Evolutionary conservation across 2,797 vertebrate species (phyloP).

Genomic region (Pipistrellus pygmaeus): DNA sequence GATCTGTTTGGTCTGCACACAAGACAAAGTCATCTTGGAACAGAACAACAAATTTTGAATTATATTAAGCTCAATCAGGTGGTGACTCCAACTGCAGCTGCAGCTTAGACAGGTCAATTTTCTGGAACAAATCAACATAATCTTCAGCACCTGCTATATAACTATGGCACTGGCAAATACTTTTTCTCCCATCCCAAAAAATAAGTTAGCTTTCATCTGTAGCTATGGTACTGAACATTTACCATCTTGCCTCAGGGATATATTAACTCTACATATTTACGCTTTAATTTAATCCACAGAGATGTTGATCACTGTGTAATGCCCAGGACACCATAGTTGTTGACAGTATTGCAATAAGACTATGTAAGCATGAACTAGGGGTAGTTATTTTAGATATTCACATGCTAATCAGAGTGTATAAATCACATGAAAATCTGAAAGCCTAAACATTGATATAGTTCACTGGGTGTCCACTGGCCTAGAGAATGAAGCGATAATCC

Average conservation of each 20-base stretch:
- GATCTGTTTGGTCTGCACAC: not conserved
- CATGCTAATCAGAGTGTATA: not conserved
- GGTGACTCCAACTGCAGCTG: not conserved
- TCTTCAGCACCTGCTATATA: not conserved
- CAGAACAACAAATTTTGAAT: not conserved
- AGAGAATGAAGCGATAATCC: not conserved
- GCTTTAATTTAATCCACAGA: not conserved
- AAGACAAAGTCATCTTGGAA: slow-evolving; percentile 24
- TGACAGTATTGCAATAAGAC: not conserved
- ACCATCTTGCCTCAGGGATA: not conserved
- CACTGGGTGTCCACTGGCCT: not conserved
- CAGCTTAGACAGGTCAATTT: slow-evolving; percentile 33
- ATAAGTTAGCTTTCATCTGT: slow-evolving; percentile 12
- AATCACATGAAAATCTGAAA: not conserved
- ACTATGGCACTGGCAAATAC: not conserved
- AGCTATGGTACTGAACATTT: not conserved
- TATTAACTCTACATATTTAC: not conserved
- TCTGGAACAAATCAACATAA: slow-evolving; percentile 39
- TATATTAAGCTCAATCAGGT: slow-evolving; percentile 58
- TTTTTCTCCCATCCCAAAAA: not conserved
- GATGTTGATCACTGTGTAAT: not conserved
- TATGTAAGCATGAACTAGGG: not conserved
- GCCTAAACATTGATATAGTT: not conserved
- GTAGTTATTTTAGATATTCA: not conserved
- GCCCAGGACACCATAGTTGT: not conserved